Evolutionary conservation across 1,140 invertebrate genomes (phyloP), one percentile per base, ranked within the genome.

Genomic region (Gonioctena quinquepunctata): DNA sequence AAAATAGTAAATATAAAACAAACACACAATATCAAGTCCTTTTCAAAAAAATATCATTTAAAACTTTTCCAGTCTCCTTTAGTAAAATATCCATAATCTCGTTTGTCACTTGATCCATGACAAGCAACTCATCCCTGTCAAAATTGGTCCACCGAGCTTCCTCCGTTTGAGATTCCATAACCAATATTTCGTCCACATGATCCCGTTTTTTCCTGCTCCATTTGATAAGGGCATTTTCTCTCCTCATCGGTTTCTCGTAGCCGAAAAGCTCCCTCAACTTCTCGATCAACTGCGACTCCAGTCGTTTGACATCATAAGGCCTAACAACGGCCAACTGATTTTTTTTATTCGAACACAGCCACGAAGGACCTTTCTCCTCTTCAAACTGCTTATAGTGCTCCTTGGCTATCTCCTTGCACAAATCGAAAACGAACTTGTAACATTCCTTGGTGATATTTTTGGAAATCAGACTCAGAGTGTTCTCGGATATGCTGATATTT

Each of bases 131-230:
- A 77, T 92, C 91, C 19, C 88, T 84, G 76, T 91, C 88, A 77
- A 90, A 93, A 76, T 90, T 89, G 0, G 90, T 88, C 91, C 91
- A 93, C 57, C 89, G 86, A 3, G 87, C 83, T 80, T 93, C 91
- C 76, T 92, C 91, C 25, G 88, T 88, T 67, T 89, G 88, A 16
- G 90, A 85, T 80, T 93, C 91, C 49, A 88, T 81, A 1, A 91
- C 88, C 27, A 93, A 80, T 50, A 93, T 82, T 73, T 91, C 89
- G 79, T 93, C 91, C 0, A 93, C 91, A 67, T 88, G 85, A 75
- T 93, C 91, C 28, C 90, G 83, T 75, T 90, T 89, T 80, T 92
- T 92, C 8, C 88, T 83, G 63, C 89, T 88, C 86, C 89, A 90
- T 75, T 88, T 86, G 78, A 90, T 88, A 22, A 89, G 88, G 74